Evolutionary conservation across 2,113 vertebrate genomes (phyloP).

Genomic region (Manacus vitellinus): DNA sequence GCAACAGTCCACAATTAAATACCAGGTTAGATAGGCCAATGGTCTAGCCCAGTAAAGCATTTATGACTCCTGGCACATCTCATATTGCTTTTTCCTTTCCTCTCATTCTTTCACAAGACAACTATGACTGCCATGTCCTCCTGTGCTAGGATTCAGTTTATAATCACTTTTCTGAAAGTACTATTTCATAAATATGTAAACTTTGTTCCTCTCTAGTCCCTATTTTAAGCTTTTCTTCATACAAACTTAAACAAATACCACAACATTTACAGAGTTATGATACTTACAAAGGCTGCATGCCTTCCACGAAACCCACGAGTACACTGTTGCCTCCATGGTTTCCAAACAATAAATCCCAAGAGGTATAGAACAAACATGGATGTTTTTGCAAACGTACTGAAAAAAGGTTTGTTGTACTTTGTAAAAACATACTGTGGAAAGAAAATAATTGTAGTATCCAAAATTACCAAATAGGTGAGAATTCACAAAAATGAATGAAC

Average conservation of each 20-base stretch:
- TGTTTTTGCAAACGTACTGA: conserved; percentile 97
- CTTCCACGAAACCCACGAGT: conserved; percentile 82
- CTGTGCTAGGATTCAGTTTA: not conserved
- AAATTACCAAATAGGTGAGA: conserved; percentile 12
- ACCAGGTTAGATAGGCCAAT: not conserved
- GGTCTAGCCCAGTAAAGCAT: not conserved
- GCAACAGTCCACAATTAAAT: not conserved
- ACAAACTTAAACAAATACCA: not conserved
- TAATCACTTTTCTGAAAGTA: conserved; percentile 5
- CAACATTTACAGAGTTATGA: not conserved
- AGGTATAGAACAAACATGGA: conserved; percentile 97
- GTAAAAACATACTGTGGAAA: conserved; percentile 91
- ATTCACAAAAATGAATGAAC: not conserved
- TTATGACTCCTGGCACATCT: not conserved
- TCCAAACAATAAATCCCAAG: conserved; percentile 95
- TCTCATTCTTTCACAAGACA: not conserved
- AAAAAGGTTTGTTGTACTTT: conserved; percentile 96
- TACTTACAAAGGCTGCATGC: conserved; percentile 87
- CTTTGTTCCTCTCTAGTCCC: not conserved
- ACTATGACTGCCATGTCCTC: not conserved
- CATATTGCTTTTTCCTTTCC: not conserved
- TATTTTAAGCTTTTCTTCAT: not conserved
- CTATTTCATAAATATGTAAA: not conserved
- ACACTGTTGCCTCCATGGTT: conserved; percentile 95
- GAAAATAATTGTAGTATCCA: conserved; percentile 46